phyloP scores from a whole-genome alignment of 2,797 vertebrate species.

The Oceanodroma leucorhoa region DNA sequence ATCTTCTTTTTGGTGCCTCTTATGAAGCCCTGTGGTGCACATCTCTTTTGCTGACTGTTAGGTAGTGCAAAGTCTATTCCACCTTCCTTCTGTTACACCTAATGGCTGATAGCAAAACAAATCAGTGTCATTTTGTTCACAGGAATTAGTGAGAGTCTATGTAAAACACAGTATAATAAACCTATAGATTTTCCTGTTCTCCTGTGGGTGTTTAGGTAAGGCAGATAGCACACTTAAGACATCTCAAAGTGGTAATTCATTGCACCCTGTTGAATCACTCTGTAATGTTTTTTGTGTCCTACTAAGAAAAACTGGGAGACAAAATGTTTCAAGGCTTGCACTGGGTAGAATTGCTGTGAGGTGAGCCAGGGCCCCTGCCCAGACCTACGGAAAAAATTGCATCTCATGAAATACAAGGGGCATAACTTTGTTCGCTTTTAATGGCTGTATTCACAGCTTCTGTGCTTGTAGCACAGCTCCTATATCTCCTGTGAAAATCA shows the following conservation, averaged over 20 bases:
- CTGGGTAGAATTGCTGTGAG: neutral
- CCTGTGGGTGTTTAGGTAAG: neutral
- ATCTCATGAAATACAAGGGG: neutral
- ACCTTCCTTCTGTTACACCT: neutral
- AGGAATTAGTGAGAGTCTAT: neutral
- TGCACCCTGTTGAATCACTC: neutral
- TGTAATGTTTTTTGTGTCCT: neutral
- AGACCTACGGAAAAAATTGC: neutral
- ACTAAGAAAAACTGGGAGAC: neutral
- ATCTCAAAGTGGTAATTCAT: neutral
- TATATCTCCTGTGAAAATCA: conserved; percentile 17
- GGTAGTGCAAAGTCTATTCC: neutral
- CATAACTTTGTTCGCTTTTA: neutral
- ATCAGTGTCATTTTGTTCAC: neutral
- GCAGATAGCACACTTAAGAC: neutral
- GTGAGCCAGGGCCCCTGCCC: neutral
- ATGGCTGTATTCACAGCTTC: neutral
- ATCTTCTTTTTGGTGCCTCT: neutral
- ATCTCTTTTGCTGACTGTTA: neutral
- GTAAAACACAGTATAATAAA: neutral
- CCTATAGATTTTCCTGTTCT: neutral
- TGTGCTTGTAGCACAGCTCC: neutral
- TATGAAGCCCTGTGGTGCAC: neutral
- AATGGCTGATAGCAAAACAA: neutral
- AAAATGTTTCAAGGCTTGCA: neutral